Conservation (phyloP, 2,888 invertebrate genomes). For the Agriopis marginaria region DNA sequence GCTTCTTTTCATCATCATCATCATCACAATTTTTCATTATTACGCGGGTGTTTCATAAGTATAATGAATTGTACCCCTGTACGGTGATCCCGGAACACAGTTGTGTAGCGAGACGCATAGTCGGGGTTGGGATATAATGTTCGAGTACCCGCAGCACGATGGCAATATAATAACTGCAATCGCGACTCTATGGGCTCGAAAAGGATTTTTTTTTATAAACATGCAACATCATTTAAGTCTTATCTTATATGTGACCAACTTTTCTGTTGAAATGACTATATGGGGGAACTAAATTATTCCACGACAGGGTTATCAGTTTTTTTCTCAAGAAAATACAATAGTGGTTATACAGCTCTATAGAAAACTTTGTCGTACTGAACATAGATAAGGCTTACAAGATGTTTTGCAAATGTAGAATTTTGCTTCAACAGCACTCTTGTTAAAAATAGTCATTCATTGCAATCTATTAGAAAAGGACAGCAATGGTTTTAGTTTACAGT, state of each 20-base stretch:
- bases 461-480: background rate
- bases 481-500: background rate
- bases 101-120: slow-evolving; percentile 79
- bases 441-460: background rate
- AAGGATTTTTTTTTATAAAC: background rate
- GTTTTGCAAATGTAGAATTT: too few relatives aligned
- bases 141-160: slow-evolving; percentile 84
- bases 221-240: background rate
- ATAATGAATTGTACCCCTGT: slow-evolving; percentile 65
- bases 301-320: background rate
- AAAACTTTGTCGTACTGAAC: too few relatives aligned
- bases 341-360: background rate
- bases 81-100: slow-evolving; percentile 81
- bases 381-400: too few relatives aligned
- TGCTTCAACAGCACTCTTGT: too few relatives aligned
- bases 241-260: background rate
- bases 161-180: slow-evolving; percentile 66
- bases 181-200: slow-evolving; percentile 85
- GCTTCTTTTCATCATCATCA: too few relatives aligned
- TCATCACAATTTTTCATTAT: too few relatives aligned
- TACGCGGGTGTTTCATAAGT: background rate
- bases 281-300: background rate
- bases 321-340: background rate
- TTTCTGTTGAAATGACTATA: background rate
- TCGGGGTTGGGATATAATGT: slow-evolving; percentile 73